Base-by-base conservation (phyloP, 92 coral and sea anemone genomes). In the Parazoanthus darwini region DNA sequence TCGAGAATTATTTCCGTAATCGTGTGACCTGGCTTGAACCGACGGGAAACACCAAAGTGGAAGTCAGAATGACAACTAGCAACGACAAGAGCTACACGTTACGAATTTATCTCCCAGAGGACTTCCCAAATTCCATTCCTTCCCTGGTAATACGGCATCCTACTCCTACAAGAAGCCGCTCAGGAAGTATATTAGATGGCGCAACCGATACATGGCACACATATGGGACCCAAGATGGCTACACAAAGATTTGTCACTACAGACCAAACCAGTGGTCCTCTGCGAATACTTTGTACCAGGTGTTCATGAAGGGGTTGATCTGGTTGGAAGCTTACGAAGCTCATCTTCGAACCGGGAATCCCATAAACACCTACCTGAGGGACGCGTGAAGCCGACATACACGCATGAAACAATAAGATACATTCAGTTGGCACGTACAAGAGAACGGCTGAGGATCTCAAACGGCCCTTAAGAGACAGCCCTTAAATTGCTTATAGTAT, bases 81-180 rank as follows among this genome's bases (percentile, higher is more conserved):
- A 86, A 91, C 86, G 88, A 89, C 77, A 91, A 90, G 58, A 85
- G 56, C 46, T 95, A 95, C 89, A 80, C 70, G 7, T 86, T 95
- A 79, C 91, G 95, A 78, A 82, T 94, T 14, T 93, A 91, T 78
- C 74, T 95, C 66, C 95, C 95, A 33, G 71, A 29, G 23, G 98
- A 95, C 79, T 95, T 78, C 68, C 98, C 96, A 23, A 92, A 95
- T 89, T 95, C 95, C 10, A 91, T 91, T 56, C 98, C 98, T 22
- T 86, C 38, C 18, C 66, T 95, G 93, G 93, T 94, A 0, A 93
- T 95, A 54, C 88, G 86, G 37, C 85, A 88, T 13, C 94, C 96
- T 29, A 87, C 90, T 43, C 85, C 82, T 35, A 88, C 92, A 70
- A 90, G 87, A 80, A 85, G 86, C 38, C 86, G 48, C 20, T 86